Conservation (phyloP, 2,888 invertebrate genomes). For the Coelopa pilipes region DNA sequence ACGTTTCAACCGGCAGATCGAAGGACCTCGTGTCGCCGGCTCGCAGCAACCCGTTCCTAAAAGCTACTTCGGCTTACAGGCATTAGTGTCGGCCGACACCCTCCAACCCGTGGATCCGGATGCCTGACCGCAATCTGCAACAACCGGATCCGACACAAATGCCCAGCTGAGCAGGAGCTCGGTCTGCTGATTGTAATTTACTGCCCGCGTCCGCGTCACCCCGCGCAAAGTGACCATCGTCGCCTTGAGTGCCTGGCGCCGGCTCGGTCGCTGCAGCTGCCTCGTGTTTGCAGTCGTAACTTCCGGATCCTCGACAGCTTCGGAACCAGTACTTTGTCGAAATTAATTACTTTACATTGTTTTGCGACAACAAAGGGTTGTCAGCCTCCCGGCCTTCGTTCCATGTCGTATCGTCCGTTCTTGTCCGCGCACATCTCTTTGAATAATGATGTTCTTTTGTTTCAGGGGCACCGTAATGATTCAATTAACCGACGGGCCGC, state of each 20-base stretch:
- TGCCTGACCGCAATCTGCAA: background rate
- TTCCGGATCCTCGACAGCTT: background rate
- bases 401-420: no score
- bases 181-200: background rate
- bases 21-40: background rate
- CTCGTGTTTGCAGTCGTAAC: slow-evolving; percentile 21
- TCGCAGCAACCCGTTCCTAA: slow-evolving; percentile 11
- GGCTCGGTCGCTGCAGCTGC: slow-evolving; percentile 5
- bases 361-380: background rate
- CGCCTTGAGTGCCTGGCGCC: no score
- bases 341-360: slow-evolving; percentile 23
- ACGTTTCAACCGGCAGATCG: slow-evolving; percentile 18
- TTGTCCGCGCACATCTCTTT: slow-evolving; percentile 11
- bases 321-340: slow-evolving; percentile 23
- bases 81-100: slow-evolving; percentile 21
- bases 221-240: no score
- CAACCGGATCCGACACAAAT: slow-evolving; percentile 8
- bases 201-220: no score
- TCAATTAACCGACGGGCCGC: slow-evolving; percentile 54
- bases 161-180: slow-evolving; percentile 8
- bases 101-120: background rate
- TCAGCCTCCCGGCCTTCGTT: background rate
- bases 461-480: slow-evolving; percentile 52
- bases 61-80: background rate
- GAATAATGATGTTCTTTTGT: slow-evolving; percentile 41